Conservation (phyloP, 2,113 vertebrate genomes). For the Daubentonia madagascariensis region DNA sequence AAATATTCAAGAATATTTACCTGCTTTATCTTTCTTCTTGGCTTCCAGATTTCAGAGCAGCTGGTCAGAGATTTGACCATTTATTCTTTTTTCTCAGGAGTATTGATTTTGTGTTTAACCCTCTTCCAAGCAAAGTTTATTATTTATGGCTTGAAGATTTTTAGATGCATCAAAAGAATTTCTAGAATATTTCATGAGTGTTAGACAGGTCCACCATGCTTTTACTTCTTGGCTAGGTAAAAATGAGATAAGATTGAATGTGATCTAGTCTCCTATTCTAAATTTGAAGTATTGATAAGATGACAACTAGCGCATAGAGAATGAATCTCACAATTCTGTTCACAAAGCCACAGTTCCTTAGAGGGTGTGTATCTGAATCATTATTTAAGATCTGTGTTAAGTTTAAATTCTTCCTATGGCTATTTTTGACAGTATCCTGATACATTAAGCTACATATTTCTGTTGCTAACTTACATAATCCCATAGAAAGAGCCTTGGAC, state of each 20-base stretch:
- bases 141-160: neutral
- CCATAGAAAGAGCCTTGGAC: neutral
- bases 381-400: slow-evolving; percentile 3
- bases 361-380: neutral
- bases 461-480: neutral
- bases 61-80: neutral
- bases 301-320: neutral
- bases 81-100: neutral
- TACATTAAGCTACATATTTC: neutral
- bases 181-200: neutral
- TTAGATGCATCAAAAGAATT: slow-evolving; percentile 15
- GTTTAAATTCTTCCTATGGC: slow-evolving; percentile 17
- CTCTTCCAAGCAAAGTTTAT: neutral
- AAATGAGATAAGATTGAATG: neutral
- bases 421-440: neutral
- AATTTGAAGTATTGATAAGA: neutral
- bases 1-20: neutral
- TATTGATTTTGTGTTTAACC: neutral
- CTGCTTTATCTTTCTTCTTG: neutral
- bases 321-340: neutral
- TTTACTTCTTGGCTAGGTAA: neutral
- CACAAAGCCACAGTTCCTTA: neutral
- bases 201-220: neutral
- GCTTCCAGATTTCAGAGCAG: neutral
- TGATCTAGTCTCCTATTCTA: neutral